Percentiles rank a stretch among this genome's conserved stretches.
Evolutionary conservation across 2,113 vertebrate genomes (phyloP).

Genomic region (Corydoras maculifer): DNA sequence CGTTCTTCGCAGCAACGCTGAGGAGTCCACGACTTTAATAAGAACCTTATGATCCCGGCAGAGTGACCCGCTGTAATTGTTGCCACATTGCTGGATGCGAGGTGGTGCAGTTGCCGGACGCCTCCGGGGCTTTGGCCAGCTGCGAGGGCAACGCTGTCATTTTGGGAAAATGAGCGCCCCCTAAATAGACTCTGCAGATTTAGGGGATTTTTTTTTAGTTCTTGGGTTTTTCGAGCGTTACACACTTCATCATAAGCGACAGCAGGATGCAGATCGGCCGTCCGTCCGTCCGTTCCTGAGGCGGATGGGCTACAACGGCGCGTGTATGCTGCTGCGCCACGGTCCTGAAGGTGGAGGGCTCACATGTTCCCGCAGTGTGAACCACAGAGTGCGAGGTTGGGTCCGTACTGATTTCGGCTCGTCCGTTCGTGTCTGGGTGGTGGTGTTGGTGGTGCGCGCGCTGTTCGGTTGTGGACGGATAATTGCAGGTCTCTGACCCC

Average conservation of each 20-base stretch:
- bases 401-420: background rate
- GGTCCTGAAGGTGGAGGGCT: too few relatives aligned
- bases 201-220: background rate
- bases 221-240: conserved; percentile 2
- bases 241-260: conserved; percentile 3
- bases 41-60: conserved; percentile 21
- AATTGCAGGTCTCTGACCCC: conserved; percentile 44
- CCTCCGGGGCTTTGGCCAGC: conserved; percentile 13
- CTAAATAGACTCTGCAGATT: conserved; percentile 14
- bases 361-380: too few relatives aligned
- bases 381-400: background rate
- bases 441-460: conserved; percentile 24
- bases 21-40: conserved; percentile 10
- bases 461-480: conserved; percentile 38
- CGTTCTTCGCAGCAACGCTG: background rate
- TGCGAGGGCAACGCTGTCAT: conserved; percentile 19
- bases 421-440: conserved; percentile 42
- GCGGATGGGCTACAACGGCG: too few relatives aligned
- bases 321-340: too few relatives aligned
- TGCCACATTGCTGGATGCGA: conserved; percentile 8
- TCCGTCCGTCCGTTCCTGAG: background rate
- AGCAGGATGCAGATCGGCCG: background rate
- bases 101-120: background rate
- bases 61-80: conserved; percentile 32
- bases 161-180: conserved; percentile 9